Base-by-base conservation (phyloP, 2,888 invertebrate species). In the Tiliacea aurago region DNA sequence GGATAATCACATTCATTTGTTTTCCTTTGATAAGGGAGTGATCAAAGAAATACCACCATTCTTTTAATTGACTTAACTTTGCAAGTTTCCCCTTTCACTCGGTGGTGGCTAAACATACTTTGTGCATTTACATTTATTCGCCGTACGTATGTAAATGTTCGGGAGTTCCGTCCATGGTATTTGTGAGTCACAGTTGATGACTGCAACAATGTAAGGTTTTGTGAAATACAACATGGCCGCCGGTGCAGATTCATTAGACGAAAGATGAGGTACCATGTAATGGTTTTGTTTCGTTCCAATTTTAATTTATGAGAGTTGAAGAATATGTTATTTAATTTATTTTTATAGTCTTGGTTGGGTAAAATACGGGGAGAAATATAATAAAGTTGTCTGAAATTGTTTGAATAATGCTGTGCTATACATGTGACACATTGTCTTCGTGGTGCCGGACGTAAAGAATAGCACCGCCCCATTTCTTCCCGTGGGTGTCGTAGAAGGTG, bases 61-160 rank as follows among this genome's bases (percentile, higher is more conserved):
- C 10, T 43, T 81, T 73, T 82, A 72, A 80, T 80, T 78, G 78
- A 75, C 68, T 69, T 64, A 55, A 59, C 78, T 45, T 53, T 65
- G 58, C 15, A 64, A 78, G 66, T 70, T 73, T 76, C 51, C 61
- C 65, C 59, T 76, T 73, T 71, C 43, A 65, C 49, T 59, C 49
- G 18, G 55, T 80, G 78, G 86, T 82, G 80, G 71, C 78, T 84
- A 71, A 83, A 80, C 77, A 84, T 79, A 84, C 73, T 79, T 81
- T 68, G 70, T 76, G 33, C 63, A 86, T 86, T 83, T 84, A 76
- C 84, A 86, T 86, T 76, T 81, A 86, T 86, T 75, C 28, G 23
- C 73, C 76, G 84, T 86, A 73, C 55, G 67, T 56, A 86, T 86
- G 86, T 79, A 83, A 86, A 86, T 86, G 71, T 51, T 61, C 59